Evolutionary conservation across 2,888 invertebrate species (phyloP).

Genomic region (Rhopalosiphum nymphaeae): DNA sequence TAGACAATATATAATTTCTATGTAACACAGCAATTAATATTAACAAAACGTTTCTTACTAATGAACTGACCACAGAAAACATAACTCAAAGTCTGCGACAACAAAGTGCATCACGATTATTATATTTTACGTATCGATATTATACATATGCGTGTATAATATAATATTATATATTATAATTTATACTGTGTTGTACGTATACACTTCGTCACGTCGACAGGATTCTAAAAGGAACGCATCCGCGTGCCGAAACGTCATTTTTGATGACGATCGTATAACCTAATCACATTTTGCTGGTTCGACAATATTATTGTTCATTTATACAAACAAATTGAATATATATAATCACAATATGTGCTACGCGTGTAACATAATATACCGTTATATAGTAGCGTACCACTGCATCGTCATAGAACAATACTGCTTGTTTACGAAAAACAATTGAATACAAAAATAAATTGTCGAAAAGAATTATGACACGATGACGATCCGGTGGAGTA

Average conservation of each 20-base stretch:
- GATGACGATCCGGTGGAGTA: background rate
- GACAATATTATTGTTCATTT: background rate
- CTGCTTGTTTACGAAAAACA: background rate
- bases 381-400: background rate
- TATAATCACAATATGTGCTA: background rate
- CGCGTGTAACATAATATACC: background rate
- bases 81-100: background rate
- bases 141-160: background rate
- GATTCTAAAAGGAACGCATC: constrained; percentile 1
- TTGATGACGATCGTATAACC: background rate
- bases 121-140: background rate
- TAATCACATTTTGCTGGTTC: background rate
- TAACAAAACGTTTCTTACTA: background rate
- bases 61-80: background rate
- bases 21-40: background rate
- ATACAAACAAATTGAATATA: background rate
- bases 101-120: background rate
- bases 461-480: background rate
- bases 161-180: background rate
- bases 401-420: background rate
- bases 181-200: no score
- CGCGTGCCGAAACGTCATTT: constrained; percentile 1
- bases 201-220: background rate
- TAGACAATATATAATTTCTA: background rate
- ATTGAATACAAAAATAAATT: background rate